These are phyloP conservation scores for Furcula furcula DNA, from an alignment of 2,888 invertebrate species.

Conservation along the genomic window DNA sequence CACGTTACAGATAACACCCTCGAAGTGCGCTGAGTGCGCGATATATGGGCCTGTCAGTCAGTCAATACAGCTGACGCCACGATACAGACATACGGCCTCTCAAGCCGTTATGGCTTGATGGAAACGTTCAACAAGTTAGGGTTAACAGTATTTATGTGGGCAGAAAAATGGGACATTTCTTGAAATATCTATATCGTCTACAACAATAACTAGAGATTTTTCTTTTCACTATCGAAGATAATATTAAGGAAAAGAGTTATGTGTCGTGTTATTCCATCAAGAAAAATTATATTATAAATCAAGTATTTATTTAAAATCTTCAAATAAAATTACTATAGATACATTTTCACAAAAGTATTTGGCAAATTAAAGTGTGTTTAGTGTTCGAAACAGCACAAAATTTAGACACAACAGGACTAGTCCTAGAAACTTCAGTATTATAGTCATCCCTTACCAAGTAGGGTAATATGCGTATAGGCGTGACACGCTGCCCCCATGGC, in stretches of 20 bases:
- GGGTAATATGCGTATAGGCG: slow-evolving; percentile 40
- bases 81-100: slow-evolving; percentile 23
- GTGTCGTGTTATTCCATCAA: too few relatives aligned
- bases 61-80: slow-evolving; percentile 27
- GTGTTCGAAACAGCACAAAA: too few relatives aligned
- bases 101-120: slow-evolving; percentile 20
- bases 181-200: too few relatives aligned
- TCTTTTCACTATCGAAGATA: too few relatives aligned
- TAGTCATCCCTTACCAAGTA: slow-evolving; percentile 43
- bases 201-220: too few relatives aligned
- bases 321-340: too few relatives aligned
- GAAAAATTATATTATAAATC: too few relatives aligned
- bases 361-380: too few relatives aligned
- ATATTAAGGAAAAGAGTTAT: too few relatives aligned
- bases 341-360: too few relatives aligned
- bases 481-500: slow-evolving; percentile 23
- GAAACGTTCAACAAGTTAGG: slow-evolving; percentile 27
- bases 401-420: too few relatives aligned
- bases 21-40: slow-evolving; percentile 10
- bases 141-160: slow-evolving; percentile 1
- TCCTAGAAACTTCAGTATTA: slow-evolving; percentile 7
- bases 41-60: slow-evolving; percentile 32
- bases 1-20: slow-evolving; percentile 14
- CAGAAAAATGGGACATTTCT: not conserved
- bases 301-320: too few relatives aligned